phyloP scores from a whole-genome alignment of 2,797 vertebrate species.

The Poecilia wingei region DNA sequence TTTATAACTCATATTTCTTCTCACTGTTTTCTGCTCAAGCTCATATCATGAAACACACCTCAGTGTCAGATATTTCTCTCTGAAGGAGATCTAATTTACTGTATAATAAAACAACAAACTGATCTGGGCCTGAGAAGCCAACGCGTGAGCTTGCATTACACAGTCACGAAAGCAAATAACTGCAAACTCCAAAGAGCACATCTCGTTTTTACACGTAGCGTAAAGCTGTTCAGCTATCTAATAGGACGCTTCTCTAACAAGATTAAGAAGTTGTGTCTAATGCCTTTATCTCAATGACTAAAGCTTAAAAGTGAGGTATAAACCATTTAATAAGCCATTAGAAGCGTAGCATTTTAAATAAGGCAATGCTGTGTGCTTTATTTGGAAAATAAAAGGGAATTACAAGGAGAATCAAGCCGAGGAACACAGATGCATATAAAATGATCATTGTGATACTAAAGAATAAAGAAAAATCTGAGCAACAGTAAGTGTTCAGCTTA shows the following conservation, averaged over 20 bases:
- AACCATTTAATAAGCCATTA: conserved; percentile 8
- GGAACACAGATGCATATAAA: not conserved
- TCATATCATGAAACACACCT: conserved; percentile 40
- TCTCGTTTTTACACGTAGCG: conserved; percentile 10
- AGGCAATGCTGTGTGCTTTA: not conserved
- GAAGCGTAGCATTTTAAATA: not conserved
- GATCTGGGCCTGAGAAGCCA: conserved; percentile 52
- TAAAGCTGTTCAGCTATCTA: conserved; percentile 2
- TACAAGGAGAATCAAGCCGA: not conserved
- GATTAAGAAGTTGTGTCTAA: conserved; percentile 6
- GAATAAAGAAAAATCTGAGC: not conserved
- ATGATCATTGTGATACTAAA: not conserved
- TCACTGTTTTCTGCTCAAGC: conserved; percentile 11
- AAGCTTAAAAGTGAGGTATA: not conserved
- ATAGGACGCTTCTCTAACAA: conserved; percentile 2
- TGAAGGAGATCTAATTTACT: conserved; percentile 49
- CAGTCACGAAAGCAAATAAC: conserved; percentile 37
- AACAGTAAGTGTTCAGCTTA: not conserved
- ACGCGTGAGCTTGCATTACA: conserved; percentile 35
- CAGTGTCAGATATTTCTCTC: conserved; percentile 56
- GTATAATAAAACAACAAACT: conserved; percentile 28
- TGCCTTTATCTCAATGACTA: conserved; percentile 1
- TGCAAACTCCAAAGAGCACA: conserved; percentile 14
- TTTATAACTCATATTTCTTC: conserved; percentile 39
- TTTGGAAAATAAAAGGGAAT: conserved; percentile 6